Evolutionary conservation across 2,888 invertebrate genomes (phyloP), one percentile per base, ranked within the genome.

Genomic region (Pteria penguin): DNA sequence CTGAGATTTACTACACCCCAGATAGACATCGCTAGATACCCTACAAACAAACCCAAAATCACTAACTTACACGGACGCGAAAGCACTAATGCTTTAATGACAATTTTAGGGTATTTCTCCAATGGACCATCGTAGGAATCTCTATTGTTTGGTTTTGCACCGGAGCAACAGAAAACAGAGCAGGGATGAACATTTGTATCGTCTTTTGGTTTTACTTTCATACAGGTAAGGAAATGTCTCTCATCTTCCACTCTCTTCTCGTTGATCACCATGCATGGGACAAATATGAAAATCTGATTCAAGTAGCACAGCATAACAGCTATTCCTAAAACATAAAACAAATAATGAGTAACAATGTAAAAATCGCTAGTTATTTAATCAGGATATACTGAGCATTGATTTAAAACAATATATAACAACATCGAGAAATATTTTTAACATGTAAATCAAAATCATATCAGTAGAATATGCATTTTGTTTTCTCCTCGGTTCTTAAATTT

Each of bases 111-210:
- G 0, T 84, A 72, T 33, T 78, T 87, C 70, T 88, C 88, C 22
- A 84, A 80, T 0, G 70, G 54, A 54, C 87, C 85, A 29, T 87
- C 86, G 29, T 82, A 80, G 18, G 84, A 81, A 22, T 58, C 68
- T 3, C 72, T 58, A 8, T 60, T 65, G 8, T 69, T 69, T 0
- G 87, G 86, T 5, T 78, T 76, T 5, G 78, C 66, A 5, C 86
- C 88, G 2, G 82, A 72, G 73, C 87, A 88, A 63, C 88, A 96
- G 26, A 79, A 81, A 18, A 61, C 69, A 22, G 55, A 63, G 11
- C 71, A 33, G 1, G 78, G 78, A 18, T 79, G 61, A 3, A 75
- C 66, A 74, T 77, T 76, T 54, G 83, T 55, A n/a, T 86, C 81
- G 1, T 78, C 76, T 11, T 76, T 14, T 73, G 78, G 5, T 78